A percentile compares a stretch with the other conserved stretches of the same genome.
These are phyloP conservation scores for Myotis planiceps DNA, from an alignment of 2,797 vertebrate species.

Conservation along the genomic window DNA sequence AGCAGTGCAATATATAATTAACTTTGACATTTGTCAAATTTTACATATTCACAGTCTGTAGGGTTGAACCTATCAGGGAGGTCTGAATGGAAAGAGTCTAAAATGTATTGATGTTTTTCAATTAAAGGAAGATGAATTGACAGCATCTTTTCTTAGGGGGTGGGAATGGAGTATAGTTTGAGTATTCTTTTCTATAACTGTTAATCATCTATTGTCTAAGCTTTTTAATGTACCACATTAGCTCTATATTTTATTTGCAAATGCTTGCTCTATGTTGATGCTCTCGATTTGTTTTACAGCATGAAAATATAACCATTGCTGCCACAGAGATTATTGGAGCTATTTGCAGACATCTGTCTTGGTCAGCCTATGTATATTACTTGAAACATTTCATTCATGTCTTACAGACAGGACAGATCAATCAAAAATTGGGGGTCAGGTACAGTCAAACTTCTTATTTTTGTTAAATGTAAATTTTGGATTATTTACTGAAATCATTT, in stretches of 20 bases:
- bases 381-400: conserved; percentile 95
- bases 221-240: not conserved
- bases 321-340: conserved; percentile 95
- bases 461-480: not conserved
- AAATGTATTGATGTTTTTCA: not conserved
- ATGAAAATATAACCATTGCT: conserved; percentile 94
- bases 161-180: not conserved
- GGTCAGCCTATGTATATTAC: conserved; percentile 96
- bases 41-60: not conserved
- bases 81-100: not conserved
- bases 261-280: not conserved
- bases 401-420: conserved; percentile 91
- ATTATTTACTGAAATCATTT: not conserved
- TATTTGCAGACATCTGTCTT: conserved; percentile 93
- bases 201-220: not conserved
- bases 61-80: not conserved
- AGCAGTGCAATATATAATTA: not conserved
- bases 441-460: conserved; percentile 64
- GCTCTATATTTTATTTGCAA: not conserved
- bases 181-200: not conserved
- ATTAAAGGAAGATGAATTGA: not conserved
- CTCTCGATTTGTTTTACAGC: conserved; percentile 85
- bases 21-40: not conserved
- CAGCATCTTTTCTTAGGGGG: not conserved
- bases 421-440: conserved; percentile 96